Base-by-base conservation (phyloP, 1,140 invertebrate genomes). In the Linepithema humile region DNA sequence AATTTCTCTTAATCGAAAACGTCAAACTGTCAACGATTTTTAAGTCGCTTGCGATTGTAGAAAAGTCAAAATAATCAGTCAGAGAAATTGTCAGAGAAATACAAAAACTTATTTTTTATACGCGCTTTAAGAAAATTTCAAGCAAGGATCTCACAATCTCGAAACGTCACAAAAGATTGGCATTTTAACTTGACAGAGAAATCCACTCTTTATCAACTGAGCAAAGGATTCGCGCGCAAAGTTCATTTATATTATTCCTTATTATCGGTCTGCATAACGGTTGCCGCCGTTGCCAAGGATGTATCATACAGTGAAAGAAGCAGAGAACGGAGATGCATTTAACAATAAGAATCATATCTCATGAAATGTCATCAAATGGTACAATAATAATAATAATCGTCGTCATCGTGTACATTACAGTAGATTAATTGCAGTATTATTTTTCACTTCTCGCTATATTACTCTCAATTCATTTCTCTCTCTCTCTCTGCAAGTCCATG, bases 311-410 rank as follows among this genome's bases (percentile, higher is more conserved):
- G 67, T 89, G 59, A 85, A 74, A 88, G 69, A 91, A 75, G 88
- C 84, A 88, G 75, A 86, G 85, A 90, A 89, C 84, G 89, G 77
- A 91, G 77, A 88, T 69, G 75, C 48, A 48, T 89, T 89, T 90
- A 92, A 92, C 91, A 92, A 88, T 92, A 90, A 91, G 74, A 89
- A 90, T 88, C 57, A 74, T 88, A 84, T 82, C 85, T 90, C 72
- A 62, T 87, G 87, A 91, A 91, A 87, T 87, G 80, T 88, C 91
- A 90, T 88, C 85, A 90, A 91, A 91, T 84, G 82, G 82, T 91
- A 91, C 86, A 91, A 89, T 91, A 85, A 88, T 89, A 85, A 88
- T 89, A 88, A 89, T 88, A 29, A 64, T 83, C 67, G 75, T 88
- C 45, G 86, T 91, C 78, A 85, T 60, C 59, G 86, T 88, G 87